Percentiles rank a stretch among this genome's conserved stretches.
Conservation (phyloP, 2,888 invertebrate genomes). For the Hemithea aestivaria region DNA sequence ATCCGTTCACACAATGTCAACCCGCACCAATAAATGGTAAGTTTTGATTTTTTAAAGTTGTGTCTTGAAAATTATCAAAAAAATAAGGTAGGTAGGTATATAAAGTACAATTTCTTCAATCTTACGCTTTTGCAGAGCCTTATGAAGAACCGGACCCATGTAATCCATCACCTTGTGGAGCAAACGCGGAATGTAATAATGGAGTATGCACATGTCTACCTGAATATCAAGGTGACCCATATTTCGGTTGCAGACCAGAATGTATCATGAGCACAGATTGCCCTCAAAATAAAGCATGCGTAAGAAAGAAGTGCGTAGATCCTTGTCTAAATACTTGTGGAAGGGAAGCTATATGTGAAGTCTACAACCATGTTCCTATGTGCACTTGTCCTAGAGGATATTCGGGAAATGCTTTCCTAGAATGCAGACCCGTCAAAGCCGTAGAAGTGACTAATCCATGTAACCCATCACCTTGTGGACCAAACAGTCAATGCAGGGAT, state of each 20-base stretch:
- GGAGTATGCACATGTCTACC: slow-evolving; percentile 85
- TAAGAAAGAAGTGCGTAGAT: slow-evolving; percentile 85
- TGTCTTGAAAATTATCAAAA: no score
- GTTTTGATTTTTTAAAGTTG: not conserved
- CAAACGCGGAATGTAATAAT: slow-evolving; percentile 84
- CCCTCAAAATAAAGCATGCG: slow-evolving; percentile 83
- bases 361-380: slow-evolving; percentile 81
- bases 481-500: slow-evolving; percentile 85
- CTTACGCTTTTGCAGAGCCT: slow-evolving; percentile 39
- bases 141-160: slow-evolving; percentile 75
- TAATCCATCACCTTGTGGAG: slow-evolving; percentile 83
- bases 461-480: slow-evolving; percentile 84
- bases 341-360: slow-evolving; percentile 84
- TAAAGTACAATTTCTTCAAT: not conserved
- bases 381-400: slow-evolving; percentile 80
- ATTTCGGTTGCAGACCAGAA: slow-evolving; percentile 88
- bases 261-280: slow-evolving; percentile 88
- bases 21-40: slow-evolving; percentile 55
- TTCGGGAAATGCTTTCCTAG: slow-evolving; percentile 84
- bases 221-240: slow-evolving; percentile 89
- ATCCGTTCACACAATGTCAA: slow-evolving; percentile 77
- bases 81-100: no score
- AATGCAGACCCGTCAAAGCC: slow-evolving; percentile 72
- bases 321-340: slow-evolving; percentile 90
- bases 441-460: slow-evolving; percentile 78